Evolutionary conservation across 2,888 invertebrate genomes (phyloP).

Genomic region (Amphimallon solstitiale): DNA sequence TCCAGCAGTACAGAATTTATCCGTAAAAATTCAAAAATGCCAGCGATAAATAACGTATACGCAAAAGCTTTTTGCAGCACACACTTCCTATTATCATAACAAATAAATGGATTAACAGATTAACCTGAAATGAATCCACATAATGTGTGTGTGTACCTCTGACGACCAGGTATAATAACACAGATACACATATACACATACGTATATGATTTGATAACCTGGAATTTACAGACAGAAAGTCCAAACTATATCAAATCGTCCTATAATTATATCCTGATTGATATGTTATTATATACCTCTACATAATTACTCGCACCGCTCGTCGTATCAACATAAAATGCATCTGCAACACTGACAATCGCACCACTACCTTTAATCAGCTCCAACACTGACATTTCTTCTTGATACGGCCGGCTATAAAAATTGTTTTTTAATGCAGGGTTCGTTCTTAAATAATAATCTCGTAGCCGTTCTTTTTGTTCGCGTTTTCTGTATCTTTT

Average conservation of each 20-base stretch:
- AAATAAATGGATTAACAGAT: too few species aligned
- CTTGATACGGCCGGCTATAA: slow-evolving; percentile 53
- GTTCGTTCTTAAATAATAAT: slow-evolving; percentile 60
- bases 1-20: too few species aligned
- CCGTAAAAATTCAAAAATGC: too few species aligned
- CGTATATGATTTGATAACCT: slow-evolving; percentile 44
- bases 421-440: slow-evolving; percentile 62
- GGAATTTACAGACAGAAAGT: slow-evolving; percentile 44
- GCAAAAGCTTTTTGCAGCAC: too few species aligned
- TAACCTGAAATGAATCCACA: too few species aligned
- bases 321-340: slow-evolving; percentile 50
- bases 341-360: slow-evolving; percentile 9
- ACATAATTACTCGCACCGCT: slow-evolving; percentile 55
- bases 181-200: background rate
- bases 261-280: slow-evolving; percentile 60
- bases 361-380: background rate
- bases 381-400: slow-evolving; percentile 42
- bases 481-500: slow-evolving; percentile 29
- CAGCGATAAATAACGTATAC: too few species aligned
- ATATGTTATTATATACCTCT: slow-evolving; percentile 62
- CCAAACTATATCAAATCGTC: slow-evolving; percentile 45
- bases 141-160: too few species aligned
- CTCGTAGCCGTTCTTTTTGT: slow-evolving; percentile 45
- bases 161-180: too few species aligned
- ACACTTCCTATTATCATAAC: too few species aligned